Base-by-base conservation (phyloP, 2,797 vertebrate genomes). In the Xiphorhynchus erythropygius region DNA sequence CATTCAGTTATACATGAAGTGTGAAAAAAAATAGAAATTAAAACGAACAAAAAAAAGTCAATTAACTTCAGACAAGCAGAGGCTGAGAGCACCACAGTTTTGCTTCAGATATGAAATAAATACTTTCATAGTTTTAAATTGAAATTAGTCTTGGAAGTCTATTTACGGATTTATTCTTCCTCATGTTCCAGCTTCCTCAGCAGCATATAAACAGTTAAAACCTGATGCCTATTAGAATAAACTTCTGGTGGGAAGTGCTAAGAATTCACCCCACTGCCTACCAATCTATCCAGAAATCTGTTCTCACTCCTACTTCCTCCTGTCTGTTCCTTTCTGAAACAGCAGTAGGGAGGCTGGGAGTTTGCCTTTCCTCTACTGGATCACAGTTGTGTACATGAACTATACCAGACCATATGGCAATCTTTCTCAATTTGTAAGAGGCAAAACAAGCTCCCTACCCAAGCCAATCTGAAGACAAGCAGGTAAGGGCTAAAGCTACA, bases 261-360 rank as follows among this genome's bases (percentile, higher is more conserved):
- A 96, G 94, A 96, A 95, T 93, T 95, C 92, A 95, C 83, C 90
- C 67, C 7, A 7, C 90, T 96, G 89, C 93, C 92, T 94, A 95
- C 90, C 60, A 67, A 95, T 93, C 94, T 92, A 95, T 96, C 88
- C 88, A 95, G 79, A 96, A 95, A 95, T 95, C 94, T 95, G 91
- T 95, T 96, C 87, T 96, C 96, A 93, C 91, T 96, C 95, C 90
- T 93, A 95, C 95, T 96, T 96, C 94, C 90, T 95, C 92, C 96
- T 96, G 90, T 93, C 90, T 95, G 87, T 92, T 93, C 91, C 85
- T 94, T 88, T 97, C 89, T 92, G 80, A 87, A 94, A 86, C 89
- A 94, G 90, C 92, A 90, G 91, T 33, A 71, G 70, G 86, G 95
- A 91, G 92, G 87, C 5, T 95, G 94, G 65, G 96, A 96, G 84